Evolutionary conservation across 2,888 invertebrate species (phyloP).

Genomic region (Lasioglossum calceatum): DNA sequence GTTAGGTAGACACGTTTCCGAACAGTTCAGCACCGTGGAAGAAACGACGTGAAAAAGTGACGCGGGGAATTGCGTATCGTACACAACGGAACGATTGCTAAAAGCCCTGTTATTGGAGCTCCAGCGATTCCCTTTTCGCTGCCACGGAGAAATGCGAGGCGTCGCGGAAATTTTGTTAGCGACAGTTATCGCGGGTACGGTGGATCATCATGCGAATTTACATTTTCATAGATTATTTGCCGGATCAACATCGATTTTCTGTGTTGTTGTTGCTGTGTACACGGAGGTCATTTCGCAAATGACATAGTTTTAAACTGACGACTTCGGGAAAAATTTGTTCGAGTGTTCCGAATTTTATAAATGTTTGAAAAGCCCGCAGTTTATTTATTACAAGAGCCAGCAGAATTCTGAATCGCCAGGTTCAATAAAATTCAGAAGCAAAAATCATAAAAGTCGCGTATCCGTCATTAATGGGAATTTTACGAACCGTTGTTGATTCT

Average conservation of each 20-base stretch:
- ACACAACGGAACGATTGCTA: slow-evolving; percentile 15
- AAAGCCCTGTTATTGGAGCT: slow-evolving; percentile 24
- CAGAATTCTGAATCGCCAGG: background rate
- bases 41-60: slow-evolving; percentile 9
- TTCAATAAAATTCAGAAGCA: background rate
- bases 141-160: background rate
- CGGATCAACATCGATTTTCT: background rate
- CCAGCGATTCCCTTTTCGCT: slow-evolving; percentile 3
- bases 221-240: background rate
- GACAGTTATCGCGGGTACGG: background rate
- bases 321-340: background rate
- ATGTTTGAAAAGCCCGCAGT: no score
- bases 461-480: background rate
- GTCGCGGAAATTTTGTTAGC: slow-evolving; percentile 14
- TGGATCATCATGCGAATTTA: background rate
- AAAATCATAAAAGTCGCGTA: background rate
- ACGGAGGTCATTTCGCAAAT: background rate
- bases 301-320: background rate
- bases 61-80: slow-evolving; percentile 14
- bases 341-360: no score
- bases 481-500: slow-evolving; percentile 9
- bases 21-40: slow-evolving; percentile 3
- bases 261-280: background rate
- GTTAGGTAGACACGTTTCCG: slow-evolving; percentile 41
- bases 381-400: background rate